Percentiles rank a stretch among this genome's conserved stretches.
Conservation (phyloP, 2,797 vertebrate genomes). For the Hippocampus kuda region DNA sequence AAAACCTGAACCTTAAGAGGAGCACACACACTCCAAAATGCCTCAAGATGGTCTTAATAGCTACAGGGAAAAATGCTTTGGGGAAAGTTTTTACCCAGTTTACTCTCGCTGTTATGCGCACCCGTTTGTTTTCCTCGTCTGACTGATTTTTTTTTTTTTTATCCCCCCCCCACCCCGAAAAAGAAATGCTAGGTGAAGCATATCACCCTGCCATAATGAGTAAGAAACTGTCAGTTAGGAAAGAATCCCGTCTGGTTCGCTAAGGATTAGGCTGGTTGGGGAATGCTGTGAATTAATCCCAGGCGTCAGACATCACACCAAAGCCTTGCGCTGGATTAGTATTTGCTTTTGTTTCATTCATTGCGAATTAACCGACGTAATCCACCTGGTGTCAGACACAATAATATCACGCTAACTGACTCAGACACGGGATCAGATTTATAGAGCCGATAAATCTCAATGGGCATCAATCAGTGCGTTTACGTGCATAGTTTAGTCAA, state of each 20-base stretch:
- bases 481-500: slow-evolving; percentile 20
- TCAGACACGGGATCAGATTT: slow-evolving; percentile 50
- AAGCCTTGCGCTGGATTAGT: slow-evolving; percentile 59
- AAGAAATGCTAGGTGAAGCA: slow-evolving; percentile 51
- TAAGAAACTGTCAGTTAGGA: slow-evolving; percentile 59
- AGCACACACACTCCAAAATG: slow-evolving; percentile 59
- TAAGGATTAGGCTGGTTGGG: slow-evolving; percentile 63
- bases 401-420: slow-evolving; percentile 56
- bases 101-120: slow-evolving; percentile 54
- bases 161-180: not conserved
- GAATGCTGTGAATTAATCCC: slow-evolving; percentile 62
- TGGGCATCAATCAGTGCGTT: slow-evolving; percentile 35
- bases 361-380: slow-evolving; percentile 61
- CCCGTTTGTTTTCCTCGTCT: slow-evolving; percentile 53
- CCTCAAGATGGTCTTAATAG: slow-evolving; percentile 59
- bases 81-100: slow-evolving; percentile 56
- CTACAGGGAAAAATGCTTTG: slow-evolving; percentile 50
- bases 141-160: slow-evolving; percentile 21
- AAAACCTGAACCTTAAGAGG: slow-evolving; percentile 64
- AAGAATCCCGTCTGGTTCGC: slow-evolving; percentile 55
- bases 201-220: slow-evolving; percentile 56
- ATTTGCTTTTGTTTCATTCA: slow-evolving; percentile 62
- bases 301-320: slow-evolving; percentile 62
- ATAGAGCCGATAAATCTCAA: slow-evolving; percentile 27
- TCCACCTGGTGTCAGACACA: slow-evolving; percentile 67